Percentiles rank a stretch among this genome's conserved stretches.
Conservation (phyloP, 2,797 vertebrate species). For the Aphelocoma californica region DNA sequence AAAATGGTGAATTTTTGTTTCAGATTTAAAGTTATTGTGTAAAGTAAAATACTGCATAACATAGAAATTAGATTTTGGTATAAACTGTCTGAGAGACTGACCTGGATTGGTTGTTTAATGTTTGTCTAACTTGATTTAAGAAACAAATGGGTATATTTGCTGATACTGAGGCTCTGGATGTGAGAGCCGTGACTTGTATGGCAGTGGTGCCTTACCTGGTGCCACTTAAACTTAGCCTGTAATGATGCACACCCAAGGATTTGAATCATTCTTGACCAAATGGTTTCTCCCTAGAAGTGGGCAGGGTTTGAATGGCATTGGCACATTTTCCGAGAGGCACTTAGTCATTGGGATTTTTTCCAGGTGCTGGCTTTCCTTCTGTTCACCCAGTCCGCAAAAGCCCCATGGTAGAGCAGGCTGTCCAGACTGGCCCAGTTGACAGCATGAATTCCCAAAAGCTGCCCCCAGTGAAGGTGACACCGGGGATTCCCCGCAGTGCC, state of each 20-base stretch:
- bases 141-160: background rate
- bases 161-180: background rate
- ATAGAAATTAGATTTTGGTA: background rate
- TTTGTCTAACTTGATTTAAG: background rate
- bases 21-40: background rate
- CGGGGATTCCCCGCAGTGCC: conserved; percentile 66
- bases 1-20: background rate
- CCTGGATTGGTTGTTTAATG: background rate
- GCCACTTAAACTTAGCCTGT: background rate
- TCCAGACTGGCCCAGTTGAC: conserved; percentile 87
- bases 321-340: fast-evolving
- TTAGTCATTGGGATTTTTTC: conserved; percentile 9
- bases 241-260: background rate
- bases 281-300: background rate
- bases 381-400: conserved; percentile 82
- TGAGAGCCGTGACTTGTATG: background rate
- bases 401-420: conserved; percentile 95
- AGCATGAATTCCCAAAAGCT: conserved; percentile 75
- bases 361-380: conserved; percentile 82
- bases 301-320: background rate
- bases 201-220: background rate
- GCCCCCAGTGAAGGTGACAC: conserved; percentile 71
- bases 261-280: conserved; percentile 8
- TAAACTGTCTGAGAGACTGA: background rate
- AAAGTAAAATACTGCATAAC: conserved; percentile 4